These are phyloP conservation scores for Temnothorax rugatulus DNA, from an alignment of 2,888 invertebrate species.

Conservation along the genomic window DNA sequence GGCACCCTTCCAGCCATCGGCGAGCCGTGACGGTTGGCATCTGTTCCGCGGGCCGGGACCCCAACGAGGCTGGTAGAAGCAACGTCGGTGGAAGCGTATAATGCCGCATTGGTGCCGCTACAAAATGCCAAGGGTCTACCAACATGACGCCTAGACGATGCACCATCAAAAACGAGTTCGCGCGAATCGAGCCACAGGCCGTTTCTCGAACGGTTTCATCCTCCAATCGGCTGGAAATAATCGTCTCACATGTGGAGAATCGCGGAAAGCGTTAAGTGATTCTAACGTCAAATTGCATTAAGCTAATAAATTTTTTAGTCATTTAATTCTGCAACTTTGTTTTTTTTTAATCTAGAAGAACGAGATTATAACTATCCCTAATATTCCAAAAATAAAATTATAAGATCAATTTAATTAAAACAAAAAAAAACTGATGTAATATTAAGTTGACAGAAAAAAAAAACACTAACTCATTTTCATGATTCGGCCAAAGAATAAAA, in stretches of 20 bases:
- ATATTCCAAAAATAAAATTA: neutral
- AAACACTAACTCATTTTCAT: conserved; percentile 47
- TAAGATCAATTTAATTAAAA: neutral
- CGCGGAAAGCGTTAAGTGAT: conserved; percentile 67
- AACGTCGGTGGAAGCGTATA: conserved; percentile 64
- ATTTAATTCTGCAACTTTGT: neutral
- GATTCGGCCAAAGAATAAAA: neutral
- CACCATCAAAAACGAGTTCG: conserved; percentile 63
- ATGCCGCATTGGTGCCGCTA: conserved; percentile 60
- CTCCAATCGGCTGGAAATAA: conserved; percentile 73
- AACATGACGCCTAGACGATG: conserved; percentile 60
- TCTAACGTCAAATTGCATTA: neutral
- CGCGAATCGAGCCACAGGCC: conserved; percentile 26
- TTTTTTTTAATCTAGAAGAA: neutral
- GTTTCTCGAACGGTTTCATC: conserved; percentile 77
- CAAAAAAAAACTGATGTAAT: neutral
- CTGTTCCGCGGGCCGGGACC: conserved; percentile 82
- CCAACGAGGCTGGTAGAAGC: conserved; percentile 71
- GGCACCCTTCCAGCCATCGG: conserved; percentile 84
- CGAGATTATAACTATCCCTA: neutral
- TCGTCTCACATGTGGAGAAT: conserved; percentile 55
- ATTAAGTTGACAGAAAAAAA: neutral
- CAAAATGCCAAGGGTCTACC: conserved; percentile 80
- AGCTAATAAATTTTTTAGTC: neutral
- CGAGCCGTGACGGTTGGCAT: conserved; percentile 86